Percentiles rank a stretch among this genome's conserved stretches.
Conservation (phyloP, 2,888 invertebrate genomes). For the Agelastica alni region DNA sequence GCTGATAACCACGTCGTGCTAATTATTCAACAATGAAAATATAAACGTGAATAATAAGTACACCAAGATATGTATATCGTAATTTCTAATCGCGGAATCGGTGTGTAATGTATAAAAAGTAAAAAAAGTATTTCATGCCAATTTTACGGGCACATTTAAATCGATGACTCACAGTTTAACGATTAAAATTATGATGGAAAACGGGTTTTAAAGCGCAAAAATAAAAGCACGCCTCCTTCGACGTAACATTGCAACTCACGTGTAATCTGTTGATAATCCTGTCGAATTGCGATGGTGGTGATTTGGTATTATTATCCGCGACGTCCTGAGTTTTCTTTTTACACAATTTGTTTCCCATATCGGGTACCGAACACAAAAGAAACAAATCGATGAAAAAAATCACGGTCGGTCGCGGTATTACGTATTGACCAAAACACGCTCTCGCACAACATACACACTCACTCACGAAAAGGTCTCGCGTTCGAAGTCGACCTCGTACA, state of each 20-base stretch:
- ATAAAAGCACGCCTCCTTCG: background rate
- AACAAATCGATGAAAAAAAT: constrained; percentile 20
- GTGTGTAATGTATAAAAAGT: no score
- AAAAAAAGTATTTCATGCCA: no score
- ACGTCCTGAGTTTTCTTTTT: constrained; percentile 50
- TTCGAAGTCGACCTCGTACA: constrained; percentile 14
- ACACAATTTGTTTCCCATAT: constrained; percentile 54
- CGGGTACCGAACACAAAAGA: constrained; percentile 14
- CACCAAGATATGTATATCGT: no score
- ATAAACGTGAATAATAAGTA: no score
- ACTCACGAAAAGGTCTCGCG: no score
- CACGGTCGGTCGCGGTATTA: constrained; percentile 17
- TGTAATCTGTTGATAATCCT: constrained; percentile 53
- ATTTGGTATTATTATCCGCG: constrained; percentile 41
- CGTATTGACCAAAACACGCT: constrained; percentile 30
- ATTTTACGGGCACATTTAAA: no score
- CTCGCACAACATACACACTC: no score
- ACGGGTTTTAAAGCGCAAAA: constrained; percentile 8
- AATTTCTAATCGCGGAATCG: no score
- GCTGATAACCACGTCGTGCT: no score
- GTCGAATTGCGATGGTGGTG: constrained; percentile 47
- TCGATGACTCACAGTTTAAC: constrained; percentile 13
- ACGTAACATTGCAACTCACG: constrained; percentile 44
- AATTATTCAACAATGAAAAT: no score
- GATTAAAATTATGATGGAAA: constrained; percentile 6